Evolutionary conservation across 1,140 invertebrate species (phyloP).

Genomic region (Parasteatoda tepidariorum): DNA sequence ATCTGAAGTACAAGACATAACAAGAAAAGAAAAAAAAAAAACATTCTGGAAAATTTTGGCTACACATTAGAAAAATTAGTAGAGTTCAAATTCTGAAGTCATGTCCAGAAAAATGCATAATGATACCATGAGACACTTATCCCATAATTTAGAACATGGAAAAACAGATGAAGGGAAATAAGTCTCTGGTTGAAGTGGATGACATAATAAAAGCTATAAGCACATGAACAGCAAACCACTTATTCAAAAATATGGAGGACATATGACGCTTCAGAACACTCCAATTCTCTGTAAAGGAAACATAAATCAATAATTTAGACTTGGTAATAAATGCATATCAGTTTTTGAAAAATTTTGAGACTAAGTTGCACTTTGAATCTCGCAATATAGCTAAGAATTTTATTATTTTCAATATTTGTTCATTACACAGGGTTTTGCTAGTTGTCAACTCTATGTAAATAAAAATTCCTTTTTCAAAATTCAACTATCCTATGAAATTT

Average conservation of each 20-base stretch:
- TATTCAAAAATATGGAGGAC: conserved; percentile 22
- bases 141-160: background rate
- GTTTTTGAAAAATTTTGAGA: background rate
- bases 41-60: conserved; percentile 46
- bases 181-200: conserved; percentile 41
- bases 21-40: conserved; percentile 38
- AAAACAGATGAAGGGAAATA: conserved; percentile 25
- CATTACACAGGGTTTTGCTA: no score
- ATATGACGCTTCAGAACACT: conserved; percentile 52
- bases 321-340: background rate
- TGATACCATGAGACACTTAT: conserved; percentile 16
- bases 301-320: no score
- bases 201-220: conserved; percentile 26
- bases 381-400: no score
- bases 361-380: no score
- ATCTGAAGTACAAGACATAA: conserved; percentile 35
- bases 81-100: conserved; percentile 56
- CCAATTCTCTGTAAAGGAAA: conserved; percentile 22
- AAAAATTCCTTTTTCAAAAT: no score
- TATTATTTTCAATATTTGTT: no score
- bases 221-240: conserved; percentile 24
- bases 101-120: conserved; percentile 8
- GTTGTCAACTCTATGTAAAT: no score
- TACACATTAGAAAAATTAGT: conserved; percentile 36
- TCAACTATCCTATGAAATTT: no score